Evolutionary conservation across 2,113 vertebrate genomes (phyloP), one percentile per base, ranked within the genome.

Genomic region (Phalacrocorax aristotelis): DNA sequence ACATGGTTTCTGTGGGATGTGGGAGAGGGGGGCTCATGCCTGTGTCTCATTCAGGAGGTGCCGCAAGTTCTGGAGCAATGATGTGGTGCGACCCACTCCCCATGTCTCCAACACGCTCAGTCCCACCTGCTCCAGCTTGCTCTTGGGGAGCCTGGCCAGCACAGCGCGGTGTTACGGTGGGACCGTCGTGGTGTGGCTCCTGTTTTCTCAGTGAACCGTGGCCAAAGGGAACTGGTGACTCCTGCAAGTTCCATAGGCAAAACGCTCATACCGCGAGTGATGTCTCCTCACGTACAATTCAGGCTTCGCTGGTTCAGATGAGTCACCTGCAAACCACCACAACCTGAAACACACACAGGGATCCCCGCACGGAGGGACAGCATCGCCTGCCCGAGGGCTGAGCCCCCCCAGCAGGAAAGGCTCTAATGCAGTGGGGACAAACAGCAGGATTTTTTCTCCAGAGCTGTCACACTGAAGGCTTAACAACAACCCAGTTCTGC

Each of bases 381-480:
- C 2, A 0, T 17, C 4, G 0, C 42, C 25, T 14, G 25, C 23
- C 54, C 68, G 30, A 18, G 48, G 40, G 40, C 13, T 29, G 22
- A 68, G 32, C 10, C 26, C 10, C 13, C 2, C 17, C 0, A 1
- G 1, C 11, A 44, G 30, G 10, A 42, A 38, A 51, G 29, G 2
- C 17, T 69, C 13, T 15, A 57, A 23, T 1, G 0, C 23, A 25
- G 32, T 7, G 25, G 9, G 54, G 34, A 54, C 38, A 48, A n/a
- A 54, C 12, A 44, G 62, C 0, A 1, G 22, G 26, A 32, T 42
- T 40, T 10, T 55, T 30, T 77, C 16, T 34, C 77, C 60, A 83
- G 54, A 74, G 17, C 54, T 27, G 36, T 46, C 49, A 40, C 49
- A 29, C 18, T 17, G 44, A 52, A 52, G 27, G 30, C 25, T 69